Percentiles rank a stretch among this genome's conserved stretches.
These are phyloP conservation scores for Chloropsis cyanopogon DNA, from an alignment of 2,113 vertebrate genomes.

Conservation along the genomic window DNA sequence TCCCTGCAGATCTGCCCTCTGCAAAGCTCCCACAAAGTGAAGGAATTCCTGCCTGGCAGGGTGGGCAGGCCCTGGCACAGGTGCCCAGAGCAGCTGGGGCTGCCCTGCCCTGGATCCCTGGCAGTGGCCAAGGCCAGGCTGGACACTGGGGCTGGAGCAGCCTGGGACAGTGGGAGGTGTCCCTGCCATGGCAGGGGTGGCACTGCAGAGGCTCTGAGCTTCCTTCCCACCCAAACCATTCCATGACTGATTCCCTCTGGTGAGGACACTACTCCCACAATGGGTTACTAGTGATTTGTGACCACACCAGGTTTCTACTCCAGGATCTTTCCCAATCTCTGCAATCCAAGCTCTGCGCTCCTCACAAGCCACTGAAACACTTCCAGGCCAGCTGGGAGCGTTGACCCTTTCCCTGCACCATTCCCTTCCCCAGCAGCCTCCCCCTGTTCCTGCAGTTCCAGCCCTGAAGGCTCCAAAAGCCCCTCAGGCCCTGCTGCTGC, in stretches of 20 bases:
- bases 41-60: background rate
- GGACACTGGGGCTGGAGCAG: background rate
- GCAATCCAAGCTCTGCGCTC: background rate
- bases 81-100: background rate
- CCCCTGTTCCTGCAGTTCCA: background rate
- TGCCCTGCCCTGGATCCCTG: background rate
- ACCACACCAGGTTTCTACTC: background rate
- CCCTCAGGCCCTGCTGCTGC: background rate
- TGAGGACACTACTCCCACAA: background rate
- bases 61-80: background rate
- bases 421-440: background rate
- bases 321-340: too few species aligned
- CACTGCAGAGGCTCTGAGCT: rapidly evolving
- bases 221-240: rapidly evolving
- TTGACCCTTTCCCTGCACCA: background rate
- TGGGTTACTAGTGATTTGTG: background rate
- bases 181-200: background rate
- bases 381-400: background rate
- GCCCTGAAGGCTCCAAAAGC: background rate
- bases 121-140: background rate
- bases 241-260: background rate
- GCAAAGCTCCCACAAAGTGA: rapidly evolving
- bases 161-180: background rate
- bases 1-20: background rate
- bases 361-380: rapidly evolving